These are phyloP conservation scores for Hippocampus guttulatus DNA, from an alignment of 2,113 vertebrate species.

Conservation along the genomic window DNA sequence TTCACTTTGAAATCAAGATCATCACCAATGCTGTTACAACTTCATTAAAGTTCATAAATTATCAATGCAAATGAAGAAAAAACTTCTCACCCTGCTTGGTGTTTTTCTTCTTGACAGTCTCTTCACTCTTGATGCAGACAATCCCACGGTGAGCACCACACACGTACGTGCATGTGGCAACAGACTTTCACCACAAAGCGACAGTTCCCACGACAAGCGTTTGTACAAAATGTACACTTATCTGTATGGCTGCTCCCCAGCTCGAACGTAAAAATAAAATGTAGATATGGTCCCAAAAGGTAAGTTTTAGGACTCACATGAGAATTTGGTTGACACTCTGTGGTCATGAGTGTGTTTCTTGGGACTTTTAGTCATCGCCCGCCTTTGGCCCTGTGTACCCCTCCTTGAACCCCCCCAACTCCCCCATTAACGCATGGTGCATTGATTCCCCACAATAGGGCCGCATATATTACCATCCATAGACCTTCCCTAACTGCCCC, in stretches of 20 bases:
- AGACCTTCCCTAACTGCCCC: slow-evolving; percentile 42
- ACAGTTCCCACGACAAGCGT: slow-evolving; percentile 1
- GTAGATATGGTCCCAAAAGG: slow-evolving; percentile 2
- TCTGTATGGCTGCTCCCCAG: slow-evolving; percentile 13
- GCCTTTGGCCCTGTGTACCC: slow-evolving; percentile 25
- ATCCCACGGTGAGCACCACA: background rate
- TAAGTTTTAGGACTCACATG: slow-evolving; percentile 5
- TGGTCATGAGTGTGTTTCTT: slow-evolving; percentile 22
- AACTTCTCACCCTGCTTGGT: slow-evolving; percentile 40
- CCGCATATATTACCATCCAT: slow-evolving; percentile 69
- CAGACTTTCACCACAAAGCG: slow-evolving; percentile 14
- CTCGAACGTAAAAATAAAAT: background rate
- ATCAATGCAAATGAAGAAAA: background rate
- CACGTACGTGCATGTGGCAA: background rate
- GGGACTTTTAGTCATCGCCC: slow-evolving; percentile 27
- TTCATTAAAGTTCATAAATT: background rate
- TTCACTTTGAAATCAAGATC: background rate
- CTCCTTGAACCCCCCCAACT: slow-evolving; percentile 15
- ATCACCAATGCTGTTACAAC: background rate
- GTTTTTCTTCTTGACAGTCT: slow-evolving; percentile 8
- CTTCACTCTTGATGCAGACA: slow-evolving; percentile 8
- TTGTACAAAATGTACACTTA: slow-evolving; percentile 13
- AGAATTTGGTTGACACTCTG: slow-evolving; percentile 9
- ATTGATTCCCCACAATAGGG: slow-evolving; percentile 72
- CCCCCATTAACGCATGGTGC: slow-evolving; percentile 67